phyloP scores from a whole-genome alignment of 1,140 invertebrate genomes.

The Thaumatotibia leucotreta region DNA sequence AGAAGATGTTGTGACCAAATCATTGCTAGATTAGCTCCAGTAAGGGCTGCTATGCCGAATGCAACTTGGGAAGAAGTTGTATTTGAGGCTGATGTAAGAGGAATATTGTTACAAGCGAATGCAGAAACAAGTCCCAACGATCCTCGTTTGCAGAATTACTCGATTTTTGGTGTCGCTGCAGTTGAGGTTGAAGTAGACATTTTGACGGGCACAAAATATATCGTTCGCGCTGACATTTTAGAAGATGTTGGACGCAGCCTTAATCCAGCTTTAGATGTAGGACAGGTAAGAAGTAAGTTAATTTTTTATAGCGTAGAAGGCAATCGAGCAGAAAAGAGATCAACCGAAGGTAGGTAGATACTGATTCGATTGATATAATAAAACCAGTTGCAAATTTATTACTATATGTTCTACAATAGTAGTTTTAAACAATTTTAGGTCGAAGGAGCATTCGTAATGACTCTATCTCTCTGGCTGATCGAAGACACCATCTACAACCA shows the following conservation, averaged over 20 bases:
- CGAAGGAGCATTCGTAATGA: constrained; percentile 90
- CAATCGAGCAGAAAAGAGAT: too few relatives aligned
- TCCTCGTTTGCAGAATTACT: constrained; percentile 25
- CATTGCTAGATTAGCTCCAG: constrained; percentile 77
- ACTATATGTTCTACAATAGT: too few relatives aligned
- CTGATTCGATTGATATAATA: too few relatives aligned
- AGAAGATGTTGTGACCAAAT: constrained; percentile 80
- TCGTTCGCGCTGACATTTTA: constrained; percentile 75
- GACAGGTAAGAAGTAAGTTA: constrained; percentile 81
- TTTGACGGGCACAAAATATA: constrained; percentile 32
- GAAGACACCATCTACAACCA: constrained; percentile 83
- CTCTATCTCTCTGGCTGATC: constrained; percentile 84
- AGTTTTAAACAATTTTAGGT: constrained; percentile 24
- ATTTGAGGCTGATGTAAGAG: constrained; percentile 56
- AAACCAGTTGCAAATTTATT: too few relatives aligned
- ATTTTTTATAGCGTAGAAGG: too few relatives aligned
- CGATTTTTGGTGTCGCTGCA: constrained; percentile 27
- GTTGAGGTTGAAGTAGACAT: constrained; percentile 32
- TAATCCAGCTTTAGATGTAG: constrained; percentile 86
- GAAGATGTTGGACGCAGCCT: constrained; percentile 85
- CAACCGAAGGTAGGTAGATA: too few relatives aligned
- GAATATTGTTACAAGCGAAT: constrained; percentile 31
- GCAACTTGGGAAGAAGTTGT: constrained; percentile 81
- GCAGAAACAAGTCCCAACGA: constrained; percentile 26
- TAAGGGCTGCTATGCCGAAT: constrained; percentile 77